phyloP scores from a whole-genome alignment of 2,888 invertebrate species.

The Fabriciana adippe region DNA sequence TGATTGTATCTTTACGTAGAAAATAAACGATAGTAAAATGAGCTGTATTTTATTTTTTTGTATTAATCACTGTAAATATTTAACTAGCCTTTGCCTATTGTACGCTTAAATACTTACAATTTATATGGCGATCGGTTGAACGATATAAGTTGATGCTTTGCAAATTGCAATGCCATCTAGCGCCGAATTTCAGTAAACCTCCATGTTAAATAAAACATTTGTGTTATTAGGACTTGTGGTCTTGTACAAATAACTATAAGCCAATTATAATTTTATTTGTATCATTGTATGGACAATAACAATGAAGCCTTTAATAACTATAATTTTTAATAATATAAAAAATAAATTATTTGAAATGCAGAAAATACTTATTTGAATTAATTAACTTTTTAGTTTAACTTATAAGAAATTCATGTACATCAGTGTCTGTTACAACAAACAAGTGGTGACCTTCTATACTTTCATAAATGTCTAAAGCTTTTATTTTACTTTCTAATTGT shows the following conservation, averaged over 20 bases:
- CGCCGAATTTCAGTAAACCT: too few relatives aligned
- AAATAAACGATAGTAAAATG: slow-evolving; percentile 22
- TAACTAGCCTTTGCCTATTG: background rate
- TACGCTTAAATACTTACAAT: background rate
- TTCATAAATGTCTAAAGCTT: slow-evolving; percentile 47
- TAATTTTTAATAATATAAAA: too few relatives aligned
- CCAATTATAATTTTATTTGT: too few relatives aligned
- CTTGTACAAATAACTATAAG: too few relatives aligned
- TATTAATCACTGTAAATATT: background rate
- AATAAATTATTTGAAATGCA: too few relatives aligned
- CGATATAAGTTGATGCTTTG: too few relatives aligned
- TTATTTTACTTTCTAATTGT: slow-evolving; percentile 33
- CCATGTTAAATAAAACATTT: too few relatives aligned
- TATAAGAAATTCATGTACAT: slow-evolving; percentile 39
- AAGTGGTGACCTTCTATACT: slow-evolving; percentile 44
- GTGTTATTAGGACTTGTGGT: too few relatives aligned
- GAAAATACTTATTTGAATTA: background rate
- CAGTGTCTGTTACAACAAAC: slow-evolving; percentile 40
- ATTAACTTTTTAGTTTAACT: slow-evolving; percentile 1
- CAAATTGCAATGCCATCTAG: too few relatives aligned
- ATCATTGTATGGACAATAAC: too few relatives aligned
- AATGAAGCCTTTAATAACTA: too few relatives aligned
- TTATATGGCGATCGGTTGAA: too few relatives aligned
- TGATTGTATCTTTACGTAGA: slow-evolving; percentile 27
- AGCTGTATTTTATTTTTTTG: background rate